Base-by-base conservation (phyloP, 2,888 invertebrate species). In the Diloba caeruleocephala region DNA sequence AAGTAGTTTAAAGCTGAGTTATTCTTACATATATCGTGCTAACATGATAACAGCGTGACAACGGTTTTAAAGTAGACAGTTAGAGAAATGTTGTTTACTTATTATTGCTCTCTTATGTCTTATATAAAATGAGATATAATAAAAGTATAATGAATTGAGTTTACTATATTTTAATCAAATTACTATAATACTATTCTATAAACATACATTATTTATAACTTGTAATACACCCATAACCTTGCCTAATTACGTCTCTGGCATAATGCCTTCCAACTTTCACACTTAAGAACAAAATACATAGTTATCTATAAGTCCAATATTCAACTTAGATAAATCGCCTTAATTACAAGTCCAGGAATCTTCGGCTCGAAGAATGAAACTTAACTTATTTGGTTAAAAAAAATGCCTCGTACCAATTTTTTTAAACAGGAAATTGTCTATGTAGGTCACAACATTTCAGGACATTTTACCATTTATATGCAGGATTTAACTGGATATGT, bases 261-360 rank as follows among this genome's bases (percentile, higher is more conserved):
- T 19, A 36, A 44, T 56, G 50, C 62, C 64, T 64, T 64, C 63
- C 67, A 64, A 33, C 9, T 43, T 50, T 28, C 23, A 55, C 26
- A 32, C 0, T 8, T 23, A 32, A 51, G 13, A 61, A 55, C 25
- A 41, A 46, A 42, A 52, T 6, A 29, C 13, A 34, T 15, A 19
- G 19, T 8, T 37, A 21, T 38, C 3, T 25, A 21, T 38, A 38
- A 45, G 33, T 54, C n/a, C 12, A 14, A 33, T 34, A 43, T 26
- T 6, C 7, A 31, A 26, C 8, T 12, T 17, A 15, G 19, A 23
- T 26, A 49, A 28, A 12, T 29, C 10, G 21, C 31, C 31, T 49
- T 43, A 31, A 42, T 43, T 21, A 42, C n/a, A 33, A 37, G n/a
- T n/a, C n/a, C n/a, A n/a, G 2, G 41, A 42, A n/a, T 8, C n/a